A percentile compares a stretch with the other conserved stretches of the same genome.
Conservation (phyloP, 1,140 invertebrate genomes). For the Macrobrachium rosenbergii region DNA sequence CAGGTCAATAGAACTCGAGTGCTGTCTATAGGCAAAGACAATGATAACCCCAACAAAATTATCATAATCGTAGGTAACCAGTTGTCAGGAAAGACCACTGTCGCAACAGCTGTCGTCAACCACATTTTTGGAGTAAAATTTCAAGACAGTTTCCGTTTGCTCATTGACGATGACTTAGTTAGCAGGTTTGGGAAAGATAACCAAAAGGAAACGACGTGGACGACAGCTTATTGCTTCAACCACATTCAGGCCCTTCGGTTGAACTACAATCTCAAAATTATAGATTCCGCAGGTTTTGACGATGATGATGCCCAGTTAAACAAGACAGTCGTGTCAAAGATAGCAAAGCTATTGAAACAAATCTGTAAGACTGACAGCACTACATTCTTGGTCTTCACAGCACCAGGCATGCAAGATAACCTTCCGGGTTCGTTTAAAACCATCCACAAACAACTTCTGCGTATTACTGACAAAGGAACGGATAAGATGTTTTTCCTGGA, state of each 20-base stretch:
- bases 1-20: not conserved
- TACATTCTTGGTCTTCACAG: conserved; percentile 14
- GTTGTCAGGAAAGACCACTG: conserved; percentile 36
- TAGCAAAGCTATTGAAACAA: not conserved
- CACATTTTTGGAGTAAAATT: conserved; percentile 36
- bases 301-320: conserved; percentile 28
- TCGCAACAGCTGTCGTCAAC: conserved; percentile 31
- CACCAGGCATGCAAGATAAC: conserved; percentile 7
- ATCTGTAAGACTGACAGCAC: not conserved
- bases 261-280: conserved; percentile 18
- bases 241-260: conserved; percentile 1
- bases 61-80: conserved; percentile 26
- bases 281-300: conserved; percentile 23
- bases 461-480: not conserved
- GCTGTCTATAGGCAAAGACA: conserved; percentile 15
- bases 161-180: conserved; percentile 29
- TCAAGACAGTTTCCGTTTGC: conserved; percentile 42
- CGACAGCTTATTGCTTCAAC: conserved; percentile 43
- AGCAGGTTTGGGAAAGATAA: conserved; percentile 10
- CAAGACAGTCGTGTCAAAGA: conserved; percentile 6
- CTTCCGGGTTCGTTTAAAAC: conserved; percentile 28
- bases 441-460: conserved; percentile 32
- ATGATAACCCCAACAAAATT: conserved; percentile 12
- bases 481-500: conserved; percentile 34
- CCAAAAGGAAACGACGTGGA: conserved; percentile 13